Evolutionary conservation across 2,113 vertebrate species (phyloP), one percentile per base, ranked within the genome.

Genomic region (Cyphomyrus discorhynchus): DNA sequence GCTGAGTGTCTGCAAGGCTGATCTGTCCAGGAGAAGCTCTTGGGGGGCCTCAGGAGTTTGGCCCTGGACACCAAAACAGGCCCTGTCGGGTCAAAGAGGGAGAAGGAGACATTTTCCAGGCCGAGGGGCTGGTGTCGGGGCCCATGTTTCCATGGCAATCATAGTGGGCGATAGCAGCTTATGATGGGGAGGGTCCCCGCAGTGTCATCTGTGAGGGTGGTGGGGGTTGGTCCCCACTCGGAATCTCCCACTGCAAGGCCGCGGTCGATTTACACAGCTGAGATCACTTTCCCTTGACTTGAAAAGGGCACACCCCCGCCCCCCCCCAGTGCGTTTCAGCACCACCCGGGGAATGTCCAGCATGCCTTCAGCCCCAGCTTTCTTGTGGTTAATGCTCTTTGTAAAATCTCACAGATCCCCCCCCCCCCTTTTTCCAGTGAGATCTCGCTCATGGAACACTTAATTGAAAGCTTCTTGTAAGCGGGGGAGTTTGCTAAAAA

Each of bases 211-310:
- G 94, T 93, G 93, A 94, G 93, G 93, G 92, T 90, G 90, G 89
- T 92, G 90, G 94, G 92, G 92, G 94, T 3, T 0, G 93, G 88
- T 90, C 58, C 47, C 91, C 91, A 89, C 86, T 89, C 89, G 45
- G 27, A 50, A 47, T 94, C 92, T 94, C 91, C 89, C 90, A 90
- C 92, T 93, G 94, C 94, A 95, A 94, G 95, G 95, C 94, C 94
- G 82, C 93, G 93, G 95, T 91, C 89, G 93, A 93, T 93, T 95
- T 94, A 92, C 91, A 95, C 95, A 92, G 93, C 95, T 95, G 90
- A 92, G 95, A 95, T 95, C 94, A 96, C 92, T 94, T 93, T 94
- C 52, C 91, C 91, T 90, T 91, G 50, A 90, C 91, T 95, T 94
- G 93, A 93, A 90, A 95, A 94, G 90, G 47, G 89, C 53, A 85